Base-by-base conservation (phyloP, 2,113 vertebrate genomes). In the Paralichthys olivaceus region DNA sequence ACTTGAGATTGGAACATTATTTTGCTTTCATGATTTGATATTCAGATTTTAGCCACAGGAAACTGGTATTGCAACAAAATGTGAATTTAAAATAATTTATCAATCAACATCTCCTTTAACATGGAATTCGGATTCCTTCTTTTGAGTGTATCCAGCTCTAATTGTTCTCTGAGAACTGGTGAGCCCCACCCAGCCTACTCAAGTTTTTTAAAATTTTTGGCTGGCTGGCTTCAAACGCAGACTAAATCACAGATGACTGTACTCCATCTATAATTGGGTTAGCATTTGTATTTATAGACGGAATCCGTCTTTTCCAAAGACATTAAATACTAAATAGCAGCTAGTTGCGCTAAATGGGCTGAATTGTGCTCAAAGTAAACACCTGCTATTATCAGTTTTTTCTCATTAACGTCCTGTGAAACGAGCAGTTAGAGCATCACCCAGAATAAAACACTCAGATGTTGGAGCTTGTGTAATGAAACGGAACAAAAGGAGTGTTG, bases 191-290 rank as follows among this genome's bases (percentile, higher is more conserved):
- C 78, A 75, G 56, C 32, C 61, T 22, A n/a, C 79, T 71, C 73
- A 2, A 76, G 79, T 71, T 77, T 74, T 68, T 83, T 85, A 79
- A 67, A 72, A 65, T 71, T 85, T 83, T 81, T 84, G 72, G 72
- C 82, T 84, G 72, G 72, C 82, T 60, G 69, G 34, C 81, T 86
- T 86, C 66, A 86, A 85, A 84, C n/a, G n/a, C 73, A 78, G 73
- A 77, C 69, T 57, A 89, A 90, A 87, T 90, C 82, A 87, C 82
- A 84, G 69, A 84, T 86, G 89, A 86, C 77, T 86, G 25, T 60
- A 79, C 83, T 81, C 84, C 81, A 82, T 81, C 87, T 90, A 91
- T 87, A 91, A 92, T 89, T 91, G 79, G 92, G 85, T 87, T 86
- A 89, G 77, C 32, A 53, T 84, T 79, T 79, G 71, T 93, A 92